Base-by-base conservation (phyloP, 2,113 vertebrate genomes). In the Neolamprologus cancellatus region DNA sequence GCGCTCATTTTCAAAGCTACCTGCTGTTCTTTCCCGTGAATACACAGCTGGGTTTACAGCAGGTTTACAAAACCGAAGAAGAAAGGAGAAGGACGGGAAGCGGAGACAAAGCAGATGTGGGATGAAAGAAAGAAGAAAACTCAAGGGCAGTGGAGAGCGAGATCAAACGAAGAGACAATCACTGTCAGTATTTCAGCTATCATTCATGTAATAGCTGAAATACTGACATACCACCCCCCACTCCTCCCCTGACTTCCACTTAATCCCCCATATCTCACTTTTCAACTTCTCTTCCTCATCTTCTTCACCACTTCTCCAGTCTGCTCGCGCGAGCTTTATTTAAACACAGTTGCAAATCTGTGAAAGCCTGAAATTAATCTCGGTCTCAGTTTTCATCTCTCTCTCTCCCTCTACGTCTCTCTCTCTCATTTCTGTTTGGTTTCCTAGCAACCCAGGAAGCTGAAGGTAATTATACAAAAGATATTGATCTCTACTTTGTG, bases 401-500 rank as follows among this genome's bases (percentile, higher is more conserved):
- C 53, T 83, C 64, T 78, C 54, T 30, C 28, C 1, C 64, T 41
- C 64, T 41, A 15, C 2, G 5, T 86, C 66, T 91, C 20, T 14
- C 32, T 83, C 59, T 84, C 71, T 88, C 76, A n/a, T 92, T 64
- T 84, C 84, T 76, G 13, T 82, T 66, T 85, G 53, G 92, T 94
- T 69, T 89, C 94, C 90, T 90, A 90, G 93, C 93, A 95, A 95
- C 95, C 87, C 39, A 82, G 78, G 84, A 94, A 94, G 94, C 95
- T 90, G 81, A 82, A 66, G 81, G 83, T 93, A 94, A 95, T 94
- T 93, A 94, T 88, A 87, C 78, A 5, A 69, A 82, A 50, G 92
- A 94, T 94, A 94, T 88, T 79, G 85, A 94, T 94, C 92, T 90
- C 34, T 15, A 23, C 32, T 78, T 92, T 92, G 87, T 85, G 50